Percentiles rank a stretch among this genome's conserved stretches.
Evolutionary conservation across 2,113 vertebrate genomes (phyloP).

Genomic region (Mandrillus leucophaeus): DNA sequence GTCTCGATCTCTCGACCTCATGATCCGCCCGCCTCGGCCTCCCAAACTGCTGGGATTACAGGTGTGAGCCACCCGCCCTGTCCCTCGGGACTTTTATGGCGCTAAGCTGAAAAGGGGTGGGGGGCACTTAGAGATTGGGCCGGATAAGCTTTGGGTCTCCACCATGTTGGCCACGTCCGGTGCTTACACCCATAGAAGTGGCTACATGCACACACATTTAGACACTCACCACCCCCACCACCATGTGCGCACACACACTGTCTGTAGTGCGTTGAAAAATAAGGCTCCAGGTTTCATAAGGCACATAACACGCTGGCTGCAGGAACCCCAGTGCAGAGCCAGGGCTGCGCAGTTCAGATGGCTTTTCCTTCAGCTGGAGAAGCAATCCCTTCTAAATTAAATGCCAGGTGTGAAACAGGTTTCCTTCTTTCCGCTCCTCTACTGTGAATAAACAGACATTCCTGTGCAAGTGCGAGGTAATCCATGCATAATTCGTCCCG

Average conservation of each 20-base stretch:
- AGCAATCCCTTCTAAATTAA: constrained; percentile 79
- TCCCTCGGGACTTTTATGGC: neutral
- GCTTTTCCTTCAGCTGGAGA: constrained; percentile 62
- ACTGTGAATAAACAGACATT: constrained; percentile 78
- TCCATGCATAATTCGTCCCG: constrained; percentile 78
- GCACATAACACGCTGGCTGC: fast-evolving
- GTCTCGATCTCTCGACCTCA: fast-evolving
- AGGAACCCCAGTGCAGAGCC: neutral
- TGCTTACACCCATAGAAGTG: neutral
- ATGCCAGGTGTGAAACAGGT: constrained; percentile 73
- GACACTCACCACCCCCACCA: no score
- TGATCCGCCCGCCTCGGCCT: no score
- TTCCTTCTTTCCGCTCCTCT: constrained; percentile 60
- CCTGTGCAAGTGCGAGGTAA: constrained; percentile 71
- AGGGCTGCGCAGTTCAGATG: neutral
- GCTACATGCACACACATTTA: neutral
- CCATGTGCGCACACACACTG: no score
- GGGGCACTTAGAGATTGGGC: neutral
- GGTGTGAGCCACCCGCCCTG: no score
- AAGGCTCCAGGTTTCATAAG: neutral
- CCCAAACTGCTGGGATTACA: no score
- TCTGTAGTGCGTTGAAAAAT: neutral
- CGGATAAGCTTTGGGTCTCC: neutral
- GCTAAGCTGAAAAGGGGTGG: neutral
- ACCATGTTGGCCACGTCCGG: neutral